phyloP scores from a whole-genome alignment of 2,797 vertebrate species.

The Microtus agrestis region DNA sequence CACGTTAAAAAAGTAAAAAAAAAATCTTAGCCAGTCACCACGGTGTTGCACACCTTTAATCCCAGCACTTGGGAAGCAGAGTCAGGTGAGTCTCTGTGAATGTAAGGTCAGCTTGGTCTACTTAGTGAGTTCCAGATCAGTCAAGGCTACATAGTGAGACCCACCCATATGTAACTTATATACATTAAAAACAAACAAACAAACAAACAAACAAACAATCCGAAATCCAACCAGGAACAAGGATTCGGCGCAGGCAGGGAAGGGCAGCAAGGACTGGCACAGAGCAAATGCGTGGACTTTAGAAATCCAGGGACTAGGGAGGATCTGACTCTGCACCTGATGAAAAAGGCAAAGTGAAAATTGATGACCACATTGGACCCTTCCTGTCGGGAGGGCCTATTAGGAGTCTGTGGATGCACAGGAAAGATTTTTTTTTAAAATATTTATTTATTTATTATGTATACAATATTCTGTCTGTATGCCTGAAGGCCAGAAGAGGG shows the following conservation, averaged over 20 bases:
- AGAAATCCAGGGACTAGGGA: background rate
- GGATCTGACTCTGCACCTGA: background rate
- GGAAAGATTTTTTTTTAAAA: too few species aligned
- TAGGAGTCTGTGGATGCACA: background rate
- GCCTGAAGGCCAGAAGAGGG: too few species aligned
- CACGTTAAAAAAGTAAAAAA: background rate
- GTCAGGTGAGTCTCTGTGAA: background rate
- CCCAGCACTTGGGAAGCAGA: too few species aligned
- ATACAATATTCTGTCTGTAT: too few species aligned
- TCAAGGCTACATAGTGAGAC: background rate
- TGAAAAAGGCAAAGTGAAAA: background rate
- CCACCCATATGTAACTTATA: background rate
- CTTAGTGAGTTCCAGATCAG: background rate
- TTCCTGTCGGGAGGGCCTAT: background rate
- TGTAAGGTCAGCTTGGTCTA: background rate
- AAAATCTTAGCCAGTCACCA: too few species aligned
- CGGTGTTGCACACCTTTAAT: too few species aligned
- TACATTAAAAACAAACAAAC: background rate
- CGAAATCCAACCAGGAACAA: background rate
- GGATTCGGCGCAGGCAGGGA: background rate
- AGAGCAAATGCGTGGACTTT: background rate
- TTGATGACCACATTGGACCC: background rate
- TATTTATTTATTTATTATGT: too few species aligned
- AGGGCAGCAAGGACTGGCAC: background rate
- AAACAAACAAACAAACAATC: background rate